Evolutionary conservation across 1,140 invertebrate genomes (phyloP).

Genomic region (Pogonomyrmex barbatus): DNA sequence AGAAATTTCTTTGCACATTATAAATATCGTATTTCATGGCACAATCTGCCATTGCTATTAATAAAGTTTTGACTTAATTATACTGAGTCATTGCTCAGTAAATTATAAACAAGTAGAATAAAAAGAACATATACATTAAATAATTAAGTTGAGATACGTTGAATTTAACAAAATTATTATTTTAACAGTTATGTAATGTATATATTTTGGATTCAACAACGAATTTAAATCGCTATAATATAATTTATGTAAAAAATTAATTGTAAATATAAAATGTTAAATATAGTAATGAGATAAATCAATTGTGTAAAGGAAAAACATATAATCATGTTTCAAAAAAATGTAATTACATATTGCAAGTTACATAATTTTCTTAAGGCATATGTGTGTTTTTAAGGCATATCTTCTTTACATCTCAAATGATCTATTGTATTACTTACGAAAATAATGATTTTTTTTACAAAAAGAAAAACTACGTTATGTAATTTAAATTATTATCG

Average conservation of each 20-base stretch:
- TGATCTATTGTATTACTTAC: too few species aligned
- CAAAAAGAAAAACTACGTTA: too few species aligned
- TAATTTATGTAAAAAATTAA: background rate
- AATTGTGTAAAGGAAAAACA: background rate
- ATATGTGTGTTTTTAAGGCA: too few species aligned
- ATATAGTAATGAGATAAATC: too few species aligned
- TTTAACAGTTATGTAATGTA: background rate
- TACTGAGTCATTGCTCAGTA: background rate
- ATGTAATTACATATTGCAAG: background rate
- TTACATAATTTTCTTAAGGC: too few species aligned
- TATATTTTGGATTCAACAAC: background rate
- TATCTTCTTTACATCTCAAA: too few species aligned
- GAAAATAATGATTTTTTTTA: too few species aligned
- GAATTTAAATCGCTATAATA: background rate
- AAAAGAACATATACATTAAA: background rate
- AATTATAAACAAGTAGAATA: background rate
- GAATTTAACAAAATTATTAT: background rate
- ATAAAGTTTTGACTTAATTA: background rate
- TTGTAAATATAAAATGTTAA: too few species aligned
- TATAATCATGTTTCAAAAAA: background rate
- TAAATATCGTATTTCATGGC: background rate
- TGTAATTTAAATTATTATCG: too few species aligned
- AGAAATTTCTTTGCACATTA: constrained; percentile 19
- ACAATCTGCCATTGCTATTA: background rate
- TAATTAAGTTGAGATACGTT: background rate